Conservation (phyloP, 2,113 vertebrate genomes). For the Coptodon bakossiorum region DNA sequence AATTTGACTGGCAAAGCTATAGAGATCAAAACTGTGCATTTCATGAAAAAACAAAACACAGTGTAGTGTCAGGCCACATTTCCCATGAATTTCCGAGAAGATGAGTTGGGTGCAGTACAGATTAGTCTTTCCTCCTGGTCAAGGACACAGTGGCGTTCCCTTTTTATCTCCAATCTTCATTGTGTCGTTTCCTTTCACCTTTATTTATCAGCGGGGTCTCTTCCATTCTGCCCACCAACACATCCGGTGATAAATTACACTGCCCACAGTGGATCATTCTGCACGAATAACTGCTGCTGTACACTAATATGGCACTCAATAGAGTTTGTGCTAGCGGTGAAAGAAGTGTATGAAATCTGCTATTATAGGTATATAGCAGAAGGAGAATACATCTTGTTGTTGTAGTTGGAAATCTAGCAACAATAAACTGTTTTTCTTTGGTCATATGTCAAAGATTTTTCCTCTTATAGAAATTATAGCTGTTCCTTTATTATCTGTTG, state of each 20-base stretch:
- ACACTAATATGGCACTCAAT: background rate
- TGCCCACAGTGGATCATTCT: background rate
- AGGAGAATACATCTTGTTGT: background rate
- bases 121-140: background rate
- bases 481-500: background rate
- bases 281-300: conserved; percentile 11
- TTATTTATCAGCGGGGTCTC: background rate
- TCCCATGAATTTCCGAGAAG: background rate
- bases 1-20: background rate
- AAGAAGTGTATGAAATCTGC: background rate
- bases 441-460: background rate
- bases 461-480: background rate
- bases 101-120: background rate
- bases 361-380: background rate
- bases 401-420: no score
- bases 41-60: background rate
- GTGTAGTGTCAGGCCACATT: background rate
- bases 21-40: background rate
- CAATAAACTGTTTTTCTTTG: background rate
- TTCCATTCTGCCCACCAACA: conserved; percentile 10
- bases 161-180: conserved; percentile 3
- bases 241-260: conserved; percentile 17
- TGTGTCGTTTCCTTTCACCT: conserved; percentile 17
- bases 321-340: background rate
- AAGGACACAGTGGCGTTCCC: background rate